Evolutionary conservation across 1,140 invertebrate species (phyloP), one percentile per base, ranked within the genome.

Genomic region (Hylyphantes graminicola): DNA sequence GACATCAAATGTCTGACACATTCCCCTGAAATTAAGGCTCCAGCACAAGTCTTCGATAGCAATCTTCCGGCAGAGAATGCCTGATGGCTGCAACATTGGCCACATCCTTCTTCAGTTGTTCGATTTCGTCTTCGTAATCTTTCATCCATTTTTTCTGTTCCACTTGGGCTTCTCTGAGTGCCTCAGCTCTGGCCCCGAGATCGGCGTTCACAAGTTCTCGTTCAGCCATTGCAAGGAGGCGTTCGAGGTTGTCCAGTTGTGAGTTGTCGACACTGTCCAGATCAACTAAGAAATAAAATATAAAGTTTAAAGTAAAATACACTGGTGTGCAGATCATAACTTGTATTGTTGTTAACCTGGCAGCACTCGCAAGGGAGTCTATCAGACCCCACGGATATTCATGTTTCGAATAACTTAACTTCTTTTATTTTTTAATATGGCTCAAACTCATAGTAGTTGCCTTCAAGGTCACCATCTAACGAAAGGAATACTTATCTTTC

Each of bases 81-180:
- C 93, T 92, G 86, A 99, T 98, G 48, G 94, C 93, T 87, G 94
- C 93, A 64, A 98, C 94, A 90, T 97, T 98, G 5, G 93, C 92
- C 2, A 98, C 96, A 88, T 98, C 96, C 9, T 89, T 90, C 79
- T 92, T 89, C 10, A 98, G 90, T 85, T 93, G 90, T 15, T 90
- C 91, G 35, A 97, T 92, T 88, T 98, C 95, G 10, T 93, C 92
- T 88, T 94, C 93, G 87, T 97, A 97, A 87, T 94, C 93, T 82
- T 94, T 93, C 61, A 97, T 94, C 91, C 94, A 93, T 86, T 93
- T 93, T 55, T 92, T 93, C 89, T 97, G 94, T 48, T 92, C 77
- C 50, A 88, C 94, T 86, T 94, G 94, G 53, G 94, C 92, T 54
- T 93, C 92, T 15, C 92, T 93, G 57, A 97, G 90, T 7, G 92